These are phyloP conservation scores for Sprattus sprattus DNA, from an alignment of 2,113 vertebrate species.

Conservation along the genomic window DNA sequence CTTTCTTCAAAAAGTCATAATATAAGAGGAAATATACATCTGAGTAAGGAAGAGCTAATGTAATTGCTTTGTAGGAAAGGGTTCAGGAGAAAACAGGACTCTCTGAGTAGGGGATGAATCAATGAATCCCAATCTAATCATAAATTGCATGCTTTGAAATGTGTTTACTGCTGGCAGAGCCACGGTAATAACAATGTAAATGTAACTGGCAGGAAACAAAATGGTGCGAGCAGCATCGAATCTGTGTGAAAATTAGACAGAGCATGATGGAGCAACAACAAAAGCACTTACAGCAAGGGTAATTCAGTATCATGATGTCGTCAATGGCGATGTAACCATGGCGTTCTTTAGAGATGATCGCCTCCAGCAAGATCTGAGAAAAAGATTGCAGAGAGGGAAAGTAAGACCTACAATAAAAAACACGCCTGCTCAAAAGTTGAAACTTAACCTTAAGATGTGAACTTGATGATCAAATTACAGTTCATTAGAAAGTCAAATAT, in stretches of 20 bases:
- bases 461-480: background rate
- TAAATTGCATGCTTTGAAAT: background rate
- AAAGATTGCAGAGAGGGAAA: background rate
- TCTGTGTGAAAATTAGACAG: background rate
- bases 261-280: background rate
- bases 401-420: background rate
- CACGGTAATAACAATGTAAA: background rate
- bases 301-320: conserved; percentile 93
- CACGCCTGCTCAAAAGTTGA: background rate
- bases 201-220: background rate
- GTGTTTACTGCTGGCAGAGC: background rate
- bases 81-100: background rate
- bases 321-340: conserved; percentile 91
- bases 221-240: background rate
- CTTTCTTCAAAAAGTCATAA: no score
- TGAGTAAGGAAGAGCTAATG: background rate
- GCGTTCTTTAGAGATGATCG: conserved; percentile 82
- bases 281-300: conserved; percentile 91
- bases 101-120: background rate
- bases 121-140: background rate
- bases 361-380: conserved; percentile 90
- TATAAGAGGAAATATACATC: no score
- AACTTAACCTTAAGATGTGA: background rate
- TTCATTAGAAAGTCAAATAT: background rate
- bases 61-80: background rate